Conservation (phyloP, 2,113 vertebrate species). For the Chloebia gouldiae region DNA sequence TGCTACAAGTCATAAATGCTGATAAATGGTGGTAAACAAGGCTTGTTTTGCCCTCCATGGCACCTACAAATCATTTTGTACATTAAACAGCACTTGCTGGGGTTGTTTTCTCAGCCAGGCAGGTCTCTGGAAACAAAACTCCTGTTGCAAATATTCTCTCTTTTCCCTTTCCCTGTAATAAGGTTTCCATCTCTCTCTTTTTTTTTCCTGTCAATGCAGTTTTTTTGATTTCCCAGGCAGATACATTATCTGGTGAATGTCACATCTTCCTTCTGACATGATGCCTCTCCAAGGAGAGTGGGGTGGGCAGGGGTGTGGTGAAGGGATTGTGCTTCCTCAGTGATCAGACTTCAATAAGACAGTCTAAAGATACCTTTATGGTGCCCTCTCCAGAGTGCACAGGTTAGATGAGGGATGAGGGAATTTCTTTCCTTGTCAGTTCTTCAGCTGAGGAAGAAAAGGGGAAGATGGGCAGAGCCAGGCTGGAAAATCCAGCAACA, state of each 20-base stretch:
- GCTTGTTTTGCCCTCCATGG: background rate
- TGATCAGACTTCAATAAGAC: background rate
- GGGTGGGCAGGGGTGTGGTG: background rate
- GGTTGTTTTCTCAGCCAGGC: background rate
- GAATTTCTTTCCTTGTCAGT: background rate
- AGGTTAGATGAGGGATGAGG: background rate
- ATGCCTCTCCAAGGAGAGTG: background rate
- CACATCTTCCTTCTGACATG: background rate
- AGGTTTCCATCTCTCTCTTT: background rate
- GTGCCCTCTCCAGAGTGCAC: background rate
- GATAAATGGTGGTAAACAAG: background rate
- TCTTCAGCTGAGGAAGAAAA: background rate
- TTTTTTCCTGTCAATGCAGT: background rate
- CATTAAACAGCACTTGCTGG: background rate
- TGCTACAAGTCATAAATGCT: background rate
- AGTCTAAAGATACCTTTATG: background rate
- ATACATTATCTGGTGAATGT: background rate
- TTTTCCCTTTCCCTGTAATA: background rate
- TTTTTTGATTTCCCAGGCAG: slow-evolving; percentile 49
- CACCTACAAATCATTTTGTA: background rate
- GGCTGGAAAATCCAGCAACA: background rate
- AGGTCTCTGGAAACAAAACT: background rate
- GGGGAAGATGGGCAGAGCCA: background rate
- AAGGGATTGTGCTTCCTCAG: background rate
- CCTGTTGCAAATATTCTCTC: background rate